Evolutionary conservation across 1,140 invertebrate genomes (phyloP), one percentile per base, ranked within the genome.

Genomic region (Papilio polytes): DNA sequence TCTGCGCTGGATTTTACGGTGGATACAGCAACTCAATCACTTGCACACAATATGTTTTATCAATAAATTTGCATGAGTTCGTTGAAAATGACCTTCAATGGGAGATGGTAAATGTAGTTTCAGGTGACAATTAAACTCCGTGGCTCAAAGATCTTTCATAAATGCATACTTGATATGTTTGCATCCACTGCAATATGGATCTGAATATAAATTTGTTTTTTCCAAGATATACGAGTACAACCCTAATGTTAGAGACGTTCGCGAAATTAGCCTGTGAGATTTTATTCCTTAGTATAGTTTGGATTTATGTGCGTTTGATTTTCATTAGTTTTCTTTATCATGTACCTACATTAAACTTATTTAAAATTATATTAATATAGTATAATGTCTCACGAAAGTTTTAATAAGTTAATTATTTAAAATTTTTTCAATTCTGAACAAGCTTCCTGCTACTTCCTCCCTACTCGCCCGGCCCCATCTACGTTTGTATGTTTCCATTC

Each of bases 401-500:
- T n/a, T n/a, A n/a, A n/a, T n/a, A n/a, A n/a, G n/a, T n/a, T n/a
- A n/a, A n/a, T n/a, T n/a, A n/a, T n/a, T n/a, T n/a, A n/a, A n/a
- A n/a, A n/a, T n/a, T n/a, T n/a, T n/a, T n/a, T n/a, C 12, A 18
- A 51, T 51, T 51, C 13, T 4, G 48, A 51, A 15, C 48, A 51
- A 4, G 13, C 48, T 4, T 51, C n/a, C 3, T 51, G 48, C 0
- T 51, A 51, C 15, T 26, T 20, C 10, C 9, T 22, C 2, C 2
- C 22, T 22, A 12, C 22, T 3, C 2, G 3, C 9, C 44, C 20
- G 41, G 41, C 44, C 44, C 73, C 73, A 20, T 48, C 41, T 44
- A 74, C 36, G 36, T 41, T 20, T 74, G 13, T 36, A 9, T 26
- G 36, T 78, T 70, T 78, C 51, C 53, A 41, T 56, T 78, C 77